Percentiles rank a stretch among this genome's conserved stretches.
These are phyloP conservation scores for Columbina picui DNA, from an alignment of 2,113 vertebrate genomes.

Conservation along the genomic window DNA sequence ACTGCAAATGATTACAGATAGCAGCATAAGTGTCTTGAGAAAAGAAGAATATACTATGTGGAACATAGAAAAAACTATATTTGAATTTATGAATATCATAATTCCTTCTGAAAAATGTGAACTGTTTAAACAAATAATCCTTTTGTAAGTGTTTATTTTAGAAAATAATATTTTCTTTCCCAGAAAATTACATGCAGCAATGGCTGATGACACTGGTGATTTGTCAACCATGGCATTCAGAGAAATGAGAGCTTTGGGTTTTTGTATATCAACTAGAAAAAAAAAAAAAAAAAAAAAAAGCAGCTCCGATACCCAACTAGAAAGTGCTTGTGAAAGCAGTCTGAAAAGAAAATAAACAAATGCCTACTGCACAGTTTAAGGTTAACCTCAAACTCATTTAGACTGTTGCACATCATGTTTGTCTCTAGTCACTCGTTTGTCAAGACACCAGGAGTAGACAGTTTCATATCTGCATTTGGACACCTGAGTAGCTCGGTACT, in stretches of 20 bases:
- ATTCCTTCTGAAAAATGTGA: slow-evolving; percentile 13
- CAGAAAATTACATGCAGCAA: background rate
- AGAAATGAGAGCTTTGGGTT: background rate
- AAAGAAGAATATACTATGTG: background rate
- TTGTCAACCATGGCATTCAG: background rate
- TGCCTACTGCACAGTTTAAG: background rate
- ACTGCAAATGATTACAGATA: background rate
- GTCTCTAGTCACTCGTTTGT: background rate
- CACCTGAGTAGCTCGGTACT: background rate
- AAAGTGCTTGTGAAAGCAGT: background rate
- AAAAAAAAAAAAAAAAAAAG: background rate
- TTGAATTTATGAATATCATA: slow-evolving; percentile 2
- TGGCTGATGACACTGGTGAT: background rate
- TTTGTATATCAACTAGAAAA: background rate
- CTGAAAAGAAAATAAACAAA: background rate
- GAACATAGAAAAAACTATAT: background rate
- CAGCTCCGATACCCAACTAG: background rate
- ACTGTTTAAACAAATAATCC: background rate
- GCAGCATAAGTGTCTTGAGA: background rate
- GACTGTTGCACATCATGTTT: background rate
- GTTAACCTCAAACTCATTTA: background rate
- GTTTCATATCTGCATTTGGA: background rate
- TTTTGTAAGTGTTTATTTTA: background rate
- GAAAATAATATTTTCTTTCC: background rate
- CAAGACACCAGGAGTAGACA: background rate